Percentiles rank a stretch among this genome's conserved stretches.
Conservation (phyloP, 2,113 vertebrate species). For the Nesogale talazaci region DNA sequence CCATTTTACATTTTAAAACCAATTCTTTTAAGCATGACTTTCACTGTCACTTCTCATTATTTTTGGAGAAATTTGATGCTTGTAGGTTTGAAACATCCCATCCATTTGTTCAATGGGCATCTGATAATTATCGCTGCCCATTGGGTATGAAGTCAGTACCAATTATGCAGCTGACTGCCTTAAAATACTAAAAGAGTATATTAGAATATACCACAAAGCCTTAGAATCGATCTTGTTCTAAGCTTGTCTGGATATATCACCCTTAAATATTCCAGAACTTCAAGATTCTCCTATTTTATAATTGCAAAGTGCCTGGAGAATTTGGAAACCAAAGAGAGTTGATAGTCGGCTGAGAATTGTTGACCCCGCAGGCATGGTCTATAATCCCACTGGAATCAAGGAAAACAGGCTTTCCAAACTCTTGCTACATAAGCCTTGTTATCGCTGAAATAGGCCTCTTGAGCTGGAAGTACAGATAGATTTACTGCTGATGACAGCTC, state of each 20-base stretch:
- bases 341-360: slow-evolving; percentile 51
- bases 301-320: slow-evolving; percentile 59
- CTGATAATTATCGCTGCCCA: slow-evolving; percentile 75
- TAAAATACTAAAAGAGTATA: slow-evolving; percentile 57
- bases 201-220: slow-evolving; percentile 38
- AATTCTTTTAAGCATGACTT: slow-evolving; percentile 71
- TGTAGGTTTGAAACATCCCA: slow-evolving; percentile 73
- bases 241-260: not conserved
- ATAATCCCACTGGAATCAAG: slow-evolving; percentile 60
- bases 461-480: slow-evolving; percentile 79
- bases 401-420: slow-evolving; percentile 78
- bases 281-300: slow-evolving; percentile 61
- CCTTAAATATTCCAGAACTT: slow-evolving; percentile 46
- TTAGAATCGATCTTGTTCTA: slow-evolving; percentile 57
- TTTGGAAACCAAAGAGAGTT: slow-evolving; percentile 59
- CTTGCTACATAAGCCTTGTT: slow-evolving; percentile 82
- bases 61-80: slow-evolving; percentile 62
- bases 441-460: slow-evolving; percentile 77
- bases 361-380: slow-evolving; percentile 49
- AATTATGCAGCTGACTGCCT: slow-evolving; percentile 65
- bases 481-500: slow-evolving; percentile 83
- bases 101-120: slow-evolving; percentile 78
- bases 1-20: slow-evolving; percentile 77
- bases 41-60: slow-evolving; percentile 75
- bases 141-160: slow-evolving; percentile 67